phyloP scores from a whole-genome alignment of 37 sponge, comb jelly and placozoan species.

The Ianthella basta region DNA sequence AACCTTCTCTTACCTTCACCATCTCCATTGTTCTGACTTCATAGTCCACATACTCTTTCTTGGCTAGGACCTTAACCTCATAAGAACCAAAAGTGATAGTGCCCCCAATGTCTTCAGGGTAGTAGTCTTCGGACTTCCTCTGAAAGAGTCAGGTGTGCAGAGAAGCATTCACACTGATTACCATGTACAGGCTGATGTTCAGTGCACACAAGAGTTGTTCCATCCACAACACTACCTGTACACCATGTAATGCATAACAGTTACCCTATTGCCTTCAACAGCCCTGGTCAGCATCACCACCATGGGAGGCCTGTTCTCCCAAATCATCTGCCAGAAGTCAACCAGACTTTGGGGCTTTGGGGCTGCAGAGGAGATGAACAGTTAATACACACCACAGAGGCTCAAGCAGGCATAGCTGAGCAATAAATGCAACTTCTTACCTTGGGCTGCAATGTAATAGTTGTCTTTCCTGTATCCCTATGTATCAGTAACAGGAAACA shows the following conservation, averaged over 20 bases:
- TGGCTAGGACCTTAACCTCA: background rate
- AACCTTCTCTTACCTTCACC: background rate
- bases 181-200: no score
- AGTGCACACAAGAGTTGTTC: background rate
- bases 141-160: background rate
- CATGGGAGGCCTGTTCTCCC: background rate
- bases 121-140: constrained; percentile 22
- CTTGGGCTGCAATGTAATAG: constrained; percentile 27
- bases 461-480: constrained; percentile 26
- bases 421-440: background rate
- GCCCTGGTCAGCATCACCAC: constrained; percentile 27
- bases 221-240: background rate
- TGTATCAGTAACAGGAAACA: background rate
- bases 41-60: background rate
- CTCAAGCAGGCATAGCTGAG: no score
- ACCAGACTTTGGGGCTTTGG: background rate
- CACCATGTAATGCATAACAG: background rate
- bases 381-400: no score
- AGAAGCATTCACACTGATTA: background rate
- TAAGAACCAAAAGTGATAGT: background rate
- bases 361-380: background rate
- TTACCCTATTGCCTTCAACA: background rate
- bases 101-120: background rate
- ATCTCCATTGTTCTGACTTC: constrained; percentile 11
- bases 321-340: constrained; percentile 25